Conservation (phyloP, 2,113 vertebrate genomes). For the Crocuta crocuta region DNA sequence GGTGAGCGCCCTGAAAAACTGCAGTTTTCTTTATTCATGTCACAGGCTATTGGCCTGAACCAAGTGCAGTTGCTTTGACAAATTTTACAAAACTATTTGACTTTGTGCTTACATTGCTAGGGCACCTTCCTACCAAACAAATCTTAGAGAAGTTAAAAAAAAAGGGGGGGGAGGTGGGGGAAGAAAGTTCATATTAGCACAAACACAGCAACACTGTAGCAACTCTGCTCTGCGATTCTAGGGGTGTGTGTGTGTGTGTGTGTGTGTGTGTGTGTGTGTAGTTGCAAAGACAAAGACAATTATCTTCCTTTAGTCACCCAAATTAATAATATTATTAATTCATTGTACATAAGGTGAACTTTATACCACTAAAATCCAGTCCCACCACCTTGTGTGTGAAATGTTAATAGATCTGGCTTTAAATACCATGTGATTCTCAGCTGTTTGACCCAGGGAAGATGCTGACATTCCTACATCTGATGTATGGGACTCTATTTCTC, state of each 20-base stretch:
- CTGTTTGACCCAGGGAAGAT: not conserved
- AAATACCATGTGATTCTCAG: not conserved
- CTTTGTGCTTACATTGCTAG: not conserved
- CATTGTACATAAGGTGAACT: not conserved
- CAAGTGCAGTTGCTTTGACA: not conserved
- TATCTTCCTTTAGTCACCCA: not conserved
- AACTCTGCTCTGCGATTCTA: not conserved
- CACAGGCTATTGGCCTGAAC: not conserved
- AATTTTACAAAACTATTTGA: not conserved
- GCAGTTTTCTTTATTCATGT: not conserved
- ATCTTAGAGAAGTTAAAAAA: not conserved
- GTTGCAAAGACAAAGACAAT: not conserved
- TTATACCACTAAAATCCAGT: not conserved
- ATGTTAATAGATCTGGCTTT: not conserved
- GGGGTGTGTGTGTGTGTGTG: not conserved
- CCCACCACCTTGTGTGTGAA: not conserved
- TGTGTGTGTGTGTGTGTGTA: not conserved
- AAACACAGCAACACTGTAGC: not conserved
- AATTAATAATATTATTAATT: constrained; percentile 13
- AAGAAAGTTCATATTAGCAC: not conserved
- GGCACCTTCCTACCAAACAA: not conserved
- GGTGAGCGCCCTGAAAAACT: not conserved
- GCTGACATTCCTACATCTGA: not conserved
- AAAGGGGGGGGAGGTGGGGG: not conserved
- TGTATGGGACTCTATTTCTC: not conserved